Conservation (phyloP, 2,797 vertebrate species). For the Halcyon smyrnensis region DNA sequence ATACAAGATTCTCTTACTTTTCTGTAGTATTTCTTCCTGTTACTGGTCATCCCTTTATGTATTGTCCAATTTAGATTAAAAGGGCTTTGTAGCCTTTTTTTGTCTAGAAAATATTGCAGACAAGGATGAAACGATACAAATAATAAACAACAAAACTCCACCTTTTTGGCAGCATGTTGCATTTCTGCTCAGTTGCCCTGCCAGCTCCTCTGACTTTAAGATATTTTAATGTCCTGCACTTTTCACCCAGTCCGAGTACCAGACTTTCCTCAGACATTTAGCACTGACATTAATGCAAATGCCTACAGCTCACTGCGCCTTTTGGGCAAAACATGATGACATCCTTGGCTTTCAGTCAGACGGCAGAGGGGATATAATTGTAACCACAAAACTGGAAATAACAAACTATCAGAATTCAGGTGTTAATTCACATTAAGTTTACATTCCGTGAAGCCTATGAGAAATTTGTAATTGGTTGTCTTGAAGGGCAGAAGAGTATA, state of each 20-base stretch:
- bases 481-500: constrained; percentile 47
- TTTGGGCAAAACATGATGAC: constrained; percentile 44
- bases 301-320: constrained; percentile 9
- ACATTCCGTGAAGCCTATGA: constrained; percentile 46
- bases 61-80: not conserved
- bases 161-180: constrained; percentile 43
- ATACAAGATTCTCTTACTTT: not conserved
- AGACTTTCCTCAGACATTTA: constrained; percentile 51
- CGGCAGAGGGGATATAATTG: not conserved
- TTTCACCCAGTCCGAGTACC: constrained; percentile 52
- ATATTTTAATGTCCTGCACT: constrained; percentile 65
- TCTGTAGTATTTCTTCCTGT: not conserved
- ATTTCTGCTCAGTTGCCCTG: constrained; percentile 40
- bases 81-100: not conserved
- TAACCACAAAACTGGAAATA: constrained; percentile 26
- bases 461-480: constrained; percentile 56
- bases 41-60: not conserved
- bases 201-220: constrained; percentile 47
- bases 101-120: not conserved
- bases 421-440: constrained; percentile 34
- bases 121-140: not conserved
- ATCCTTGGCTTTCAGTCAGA: constrained; percentile 36
- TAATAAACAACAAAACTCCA: not conserved
- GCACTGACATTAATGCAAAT: constrained; percentile 58
- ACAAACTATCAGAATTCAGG: constrained; percentile 59